A percentile compares a stretch with the other conserved stretches of the same genome.
Evolutionary conservation across 2,113 vertebrate genomes (phyloP).

Genomic region (Harpagus bidentatus): DNA sequence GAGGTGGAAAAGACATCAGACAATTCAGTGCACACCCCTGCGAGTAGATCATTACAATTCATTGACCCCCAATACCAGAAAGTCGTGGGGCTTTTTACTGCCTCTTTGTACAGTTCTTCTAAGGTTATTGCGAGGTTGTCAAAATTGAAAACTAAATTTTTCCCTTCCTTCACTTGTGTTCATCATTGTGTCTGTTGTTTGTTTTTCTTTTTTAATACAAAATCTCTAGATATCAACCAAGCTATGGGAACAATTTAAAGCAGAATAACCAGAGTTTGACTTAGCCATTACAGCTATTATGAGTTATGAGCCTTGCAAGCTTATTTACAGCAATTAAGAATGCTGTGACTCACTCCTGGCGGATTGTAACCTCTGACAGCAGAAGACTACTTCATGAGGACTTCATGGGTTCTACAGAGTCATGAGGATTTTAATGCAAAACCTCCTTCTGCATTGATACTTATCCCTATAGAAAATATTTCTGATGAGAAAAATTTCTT

Average conservation of each 20-base stretch:
- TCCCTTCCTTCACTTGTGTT: background rate
- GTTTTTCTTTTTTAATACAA: background rate
- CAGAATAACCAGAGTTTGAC: background rate
- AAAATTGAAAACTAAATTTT: background rate
- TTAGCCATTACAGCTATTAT: background rate
- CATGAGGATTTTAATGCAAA: background rate
- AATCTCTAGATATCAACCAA: background rate
- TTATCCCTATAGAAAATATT: background rate
- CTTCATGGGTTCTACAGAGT: background rate
- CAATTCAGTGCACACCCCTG: background rate
- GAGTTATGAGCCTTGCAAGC: background rate
- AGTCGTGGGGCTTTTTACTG: background rate
- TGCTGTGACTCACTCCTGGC: background rate
- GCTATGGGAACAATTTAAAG: background rate
- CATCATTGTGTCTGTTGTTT: background rate
- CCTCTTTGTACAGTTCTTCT: background rate
- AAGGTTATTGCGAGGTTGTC: background rate
- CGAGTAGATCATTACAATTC: background rate
- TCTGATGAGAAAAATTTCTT: background rate
- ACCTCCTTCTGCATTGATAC: background rate
- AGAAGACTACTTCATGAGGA: background rate
- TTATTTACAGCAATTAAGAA: conserved; percentile 21
- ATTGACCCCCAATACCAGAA: background rate
- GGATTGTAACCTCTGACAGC: background rate
- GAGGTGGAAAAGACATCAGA: background rate